Conservation (phyloP, 2,888 invertebrate genomes). For the Aethes cnicana region DNA sequence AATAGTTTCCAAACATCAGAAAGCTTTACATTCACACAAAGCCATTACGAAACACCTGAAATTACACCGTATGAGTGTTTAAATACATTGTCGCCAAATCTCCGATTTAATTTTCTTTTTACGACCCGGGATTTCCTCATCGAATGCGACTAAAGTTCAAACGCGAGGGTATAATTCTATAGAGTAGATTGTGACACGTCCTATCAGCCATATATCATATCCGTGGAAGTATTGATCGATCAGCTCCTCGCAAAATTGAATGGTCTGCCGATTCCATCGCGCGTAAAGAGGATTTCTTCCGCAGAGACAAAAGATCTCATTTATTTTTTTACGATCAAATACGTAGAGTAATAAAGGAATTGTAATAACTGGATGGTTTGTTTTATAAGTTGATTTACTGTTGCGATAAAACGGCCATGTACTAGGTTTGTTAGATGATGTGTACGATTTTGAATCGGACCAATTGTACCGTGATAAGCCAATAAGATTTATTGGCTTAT, state of each 20-base stretch:
- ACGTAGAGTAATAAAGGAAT: slow-evolving; percentile 31
- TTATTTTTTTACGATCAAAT: slow-evolving; percentile 42
- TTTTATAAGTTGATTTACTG: slow-evolving; percentile 26
- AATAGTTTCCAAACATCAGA: no score
- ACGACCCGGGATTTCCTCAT: background rate
- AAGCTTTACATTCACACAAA: no score
- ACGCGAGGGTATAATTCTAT: slow-evolving; percentile 13
- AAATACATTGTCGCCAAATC: no score
- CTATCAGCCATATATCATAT: slow-evolving; percentile 28
- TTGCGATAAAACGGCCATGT: slow-evolving; percentile 1
- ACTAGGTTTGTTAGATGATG: background rate
- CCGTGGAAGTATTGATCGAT: slow-evolving; percentile 25
- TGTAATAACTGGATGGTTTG: slow-evolving; percentile 27
- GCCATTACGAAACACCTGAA: no score
- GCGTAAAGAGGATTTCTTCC: slow-evolving; percentile 33
- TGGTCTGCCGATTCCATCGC: slow-evolving; percentile 32
- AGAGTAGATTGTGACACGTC: slow-evolving; percentile 17
- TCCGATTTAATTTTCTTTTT: no score
- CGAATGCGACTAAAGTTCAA: background rate
- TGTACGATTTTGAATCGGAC: no score
- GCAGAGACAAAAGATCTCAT: slow-evolving; percentile 37
- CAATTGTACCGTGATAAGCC: no score
- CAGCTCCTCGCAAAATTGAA: slow-evolving; percentile 36
- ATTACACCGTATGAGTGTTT: no score
- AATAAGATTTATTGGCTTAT: no score